phyloP scores from a whole-genome alignment of 2,113 vertebrate genomes.

The Ploceus nigricollis region DNA sequence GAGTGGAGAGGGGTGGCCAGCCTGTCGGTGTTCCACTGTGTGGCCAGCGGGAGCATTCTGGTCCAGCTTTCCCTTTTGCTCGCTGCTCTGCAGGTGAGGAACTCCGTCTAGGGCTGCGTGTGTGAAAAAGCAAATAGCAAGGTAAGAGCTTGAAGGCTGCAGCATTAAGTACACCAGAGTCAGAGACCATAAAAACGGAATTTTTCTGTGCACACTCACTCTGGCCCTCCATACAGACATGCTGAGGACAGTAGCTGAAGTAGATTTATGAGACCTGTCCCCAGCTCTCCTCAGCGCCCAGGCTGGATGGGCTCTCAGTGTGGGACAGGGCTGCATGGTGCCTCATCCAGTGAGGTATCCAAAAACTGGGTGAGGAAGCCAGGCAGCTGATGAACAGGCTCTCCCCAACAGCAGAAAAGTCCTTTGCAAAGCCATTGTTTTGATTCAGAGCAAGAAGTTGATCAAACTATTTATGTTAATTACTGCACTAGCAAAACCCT shows the following conservation, averaged over 20 bases:
- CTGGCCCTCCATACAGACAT: neutral
- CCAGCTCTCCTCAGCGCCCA: neutral
- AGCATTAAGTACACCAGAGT: neutral
- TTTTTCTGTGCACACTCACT: neutral
- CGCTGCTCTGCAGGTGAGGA: neutral
- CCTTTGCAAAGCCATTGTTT: neutral
- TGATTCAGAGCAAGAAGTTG: neutral
- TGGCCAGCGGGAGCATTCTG: neutral
- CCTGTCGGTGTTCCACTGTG: fast-evolving
- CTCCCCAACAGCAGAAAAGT: neutral
- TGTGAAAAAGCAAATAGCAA: fast-evolving
- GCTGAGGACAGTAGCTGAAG: neutral
- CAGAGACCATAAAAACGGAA: neutral
- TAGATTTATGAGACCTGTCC: neutral
- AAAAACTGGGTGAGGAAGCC: neutral
- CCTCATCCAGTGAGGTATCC: neutral
- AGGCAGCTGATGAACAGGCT: neutral
- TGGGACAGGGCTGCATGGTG: neutral
- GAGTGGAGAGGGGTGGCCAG: neutral
- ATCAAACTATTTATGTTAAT: neutral
- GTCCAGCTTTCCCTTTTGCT: neutral
- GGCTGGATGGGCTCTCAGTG: neutral
- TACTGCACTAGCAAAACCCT: neutral
- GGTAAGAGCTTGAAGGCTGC: neutral
- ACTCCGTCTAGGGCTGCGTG: fast-evolving